These are phyloP conservation scores for Neoniphon sammara DNA, from an alignment of 2,797 vertebrate genomes.

Conservation along the genomic window DNA sequence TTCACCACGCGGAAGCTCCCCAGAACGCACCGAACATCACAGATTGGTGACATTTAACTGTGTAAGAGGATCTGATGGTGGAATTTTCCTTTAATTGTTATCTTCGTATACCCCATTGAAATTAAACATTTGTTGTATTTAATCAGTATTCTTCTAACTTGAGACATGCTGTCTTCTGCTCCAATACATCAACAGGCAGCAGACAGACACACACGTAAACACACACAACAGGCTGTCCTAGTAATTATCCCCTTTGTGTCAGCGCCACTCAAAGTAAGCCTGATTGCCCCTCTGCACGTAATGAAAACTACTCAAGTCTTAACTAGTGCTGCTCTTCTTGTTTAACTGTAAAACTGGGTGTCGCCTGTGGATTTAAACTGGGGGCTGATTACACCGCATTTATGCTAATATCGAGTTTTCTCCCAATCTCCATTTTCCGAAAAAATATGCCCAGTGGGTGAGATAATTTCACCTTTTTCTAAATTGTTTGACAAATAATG, in stretches of 20 bases:
- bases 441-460: too few species aligned
- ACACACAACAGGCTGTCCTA: slow-evolving; percentile 47
- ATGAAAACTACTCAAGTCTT: slow-evolving; percentile 48
- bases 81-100: too few species aligned
- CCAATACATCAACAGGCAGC: slow-evolving; percentile 16
- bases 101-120: too few species aligned
- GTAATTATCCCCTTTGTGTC: slow-evolving; percentile 51
- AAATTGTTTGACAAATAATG: too few species aligned
- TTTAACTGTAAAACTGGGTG: slow-evolving; percentile 2
- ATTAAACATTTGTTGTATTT: too few species aligned
- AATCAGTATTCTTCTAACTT: background rate
- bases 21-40: too few species aligned
- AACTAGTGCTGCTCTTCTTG: slow-evolving; percentile 17
- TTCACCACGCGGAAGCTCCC: too few species aligned
- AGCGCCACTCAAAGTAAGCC: slow-evolving; percentile 30
- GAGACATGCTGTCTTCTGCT: slow-evolving; percentile 20
- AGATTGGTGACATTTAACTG: too few species aligned
- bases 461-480: too few species aligned
- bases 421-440: too few species aligned
- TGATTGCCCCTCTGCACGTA: slow-evolving; percentile 52
- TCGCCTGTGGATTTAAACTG: background rate
- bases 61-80: too few species aligned
- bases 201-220: slow-evolving; percentile 25
- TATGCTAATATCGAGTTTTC: too few species aligned
- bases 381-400: background rate